Conservation (phyloP, 2,888 invertebrate species). For the Apoda limacodes region DNA sequence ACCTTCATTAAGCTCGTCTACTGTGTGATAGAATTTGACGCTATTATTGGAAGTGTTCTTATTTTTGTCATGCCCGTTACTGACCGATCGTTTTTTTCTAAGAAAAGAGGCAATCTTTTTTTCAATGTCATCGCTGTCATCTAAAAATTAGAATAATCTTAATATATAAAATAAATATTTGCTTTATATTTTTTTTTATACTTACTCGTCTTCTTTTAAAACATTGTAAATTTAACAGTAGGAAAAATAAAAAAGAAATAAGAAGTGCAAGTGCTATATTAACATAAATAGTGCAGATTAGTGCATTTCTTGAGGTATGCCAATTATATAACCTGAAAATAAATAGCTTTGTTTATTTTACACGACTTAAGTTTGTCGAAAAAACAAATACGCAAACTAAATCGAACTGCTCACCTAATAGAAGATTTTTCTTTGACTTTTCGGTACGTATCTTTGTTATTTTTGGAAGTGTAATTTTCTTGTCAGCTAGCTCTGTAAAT, state of each 20-base stretch:
- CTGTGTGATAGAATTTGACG: conserved; percentile 34
- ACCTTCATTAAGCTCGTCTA: conserved; percentile 54
- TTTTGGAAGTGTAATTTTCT: too few species aligned
- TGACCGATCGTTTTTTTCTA: conserved; percentile 37
- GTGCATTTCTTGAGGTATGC: conserved; percentile 32
- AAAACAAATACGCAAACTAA: too few species aligned
- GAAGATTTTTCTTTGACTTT: conserved; percentile 18
- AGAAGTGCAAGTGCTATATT: conserved; percentile 36
- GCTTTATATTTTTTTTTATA: too few species aligned
- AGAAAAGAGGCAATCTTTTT: conserved; percentile 18
- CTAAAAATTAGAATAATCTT: too few species aligned
- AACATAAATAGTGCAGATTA: conserved; percentile 24
- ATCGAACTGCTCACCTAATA: conserved; percentile 29
- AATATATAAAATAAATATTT: too few species aligned
- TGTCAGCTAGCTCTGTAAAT: too few species aligned
- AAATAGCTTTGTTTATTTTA: too few species aligned
- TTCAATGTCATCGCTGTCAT: conserved; percentile 21
- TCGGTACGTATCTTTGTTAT: too few species aligned
- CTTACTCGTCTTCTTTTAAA: too few species aligned
- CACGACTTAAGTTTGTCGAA: too few species aligned
- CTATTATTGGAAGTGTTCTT: conserved; percentile 39
- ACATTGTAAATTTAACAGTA: too few species aligned
- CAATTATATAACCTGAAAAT: conserved; percentile 54
- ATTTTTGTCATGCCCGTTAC: conserved; percentile 15
- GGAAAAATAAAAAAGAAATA: too few species aligned